Base-by-base conservation (phyloP, 2,797 vertebrate species). In the Pipistrellus nathusii region DNA sequence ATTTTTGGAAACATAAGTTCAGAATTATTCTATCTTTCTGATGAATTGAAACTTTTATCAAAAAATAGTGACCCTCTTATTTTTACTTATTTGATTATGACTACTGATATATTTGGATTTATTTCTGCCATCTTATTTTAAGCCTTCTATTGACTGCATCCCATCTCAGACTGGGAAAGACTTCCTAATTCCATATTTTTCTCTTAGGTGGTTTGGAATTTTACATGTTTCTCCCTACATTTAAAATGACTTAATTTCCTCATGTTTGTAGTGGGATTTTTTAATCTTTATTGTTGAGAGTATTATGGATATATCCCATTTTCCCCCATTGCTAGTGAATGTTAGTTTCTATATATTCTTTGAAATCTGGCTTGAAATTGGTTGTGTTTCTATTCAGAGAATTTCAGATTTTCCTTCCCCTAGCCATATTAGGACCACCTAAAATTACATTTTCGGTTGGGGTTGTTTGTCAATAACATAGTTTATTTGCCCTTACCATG, bases 41-140 rank as follows among this genome's bases (percentile, higher is more conserved):
- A 66, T 62, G 27, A 77, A 53, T 57, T 78, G 20, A 71, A 84
- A 92, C 35, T 88, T 83, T 53, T 62, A 44, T 91, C 51, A 83
- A 91, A 78, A 77, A 35, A 32, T 44, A 77, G 7, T 72, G 53
- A 78, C 30, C 6, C 30, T 86, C 62, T 51, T 85, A 41, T 92
- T 88, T 94, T 85, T 25, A n/a, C 71, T 59, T 59, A 62, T 77
- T 82, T 91, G 25, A 69, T 93, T 41, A 20, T 66, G 6, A 91
- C 32, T 48, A 64, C 3, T 69, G 25, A 59, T 88, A 0, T 38
- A 44, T 64, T 68, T 75, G 51, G 18, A 8, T 80, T 75, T 92
- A 64, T 71, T 88, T 77, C 85, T 76, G 17, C 0, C 27, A 27
- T 77, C 35, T 78, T 48, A 62, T 82, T 91, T 85, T 78, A 85